Percentiles rank a stretch among this genome's conserved stretches.
Evolutionary conservation across 2,888 invertebrate genomes (phyloP).

Genomic region (Blera fallax): DNA sequence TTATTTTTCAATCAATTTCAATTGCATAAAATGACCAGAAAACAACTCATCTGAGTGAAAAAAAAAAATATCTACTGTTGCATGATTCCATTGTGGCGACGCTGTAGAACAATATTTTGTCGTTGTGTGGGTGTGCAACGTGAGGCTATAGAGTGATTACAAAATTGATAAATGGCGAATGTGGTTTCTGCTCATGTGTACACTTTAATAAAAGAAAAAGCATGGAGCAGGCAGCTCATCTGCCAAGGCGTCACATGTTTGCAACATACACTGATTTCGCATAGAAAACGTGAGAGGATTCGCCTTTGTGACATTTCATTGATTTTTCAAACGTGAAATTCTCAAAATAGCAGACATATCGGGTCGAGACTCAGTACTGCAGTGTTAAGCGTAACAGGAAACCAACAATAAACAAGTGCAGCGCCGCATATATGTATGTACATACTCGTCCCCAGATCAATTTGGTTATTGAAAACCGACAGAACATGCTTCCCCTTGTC

Average conservation of each 20-base stretch:
- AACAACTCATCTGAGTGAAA: background rate
- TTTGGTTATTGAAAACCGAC: background rate
- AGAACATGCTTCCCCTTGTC: background rate
- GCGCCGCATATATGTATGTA: too few species aligned
- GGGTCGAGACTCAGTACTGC: background rate
- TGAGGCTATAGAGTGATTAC: constrained; percentile 11
- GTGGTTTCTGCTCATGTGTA: background rate
- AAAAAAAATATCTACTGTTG: background rate
- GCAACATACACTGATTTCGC: constrained; percentile 12
- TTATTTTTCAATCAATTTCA: constrained; percentile 24
- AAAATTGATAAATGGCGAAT: background rate
- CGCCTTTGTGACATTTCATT: constrained; percentile 32
- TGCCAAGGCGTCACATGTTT: constrained; percentile 14
- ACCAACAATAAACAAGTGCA: constrained; percentile 44
- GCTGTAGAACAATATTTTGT: background rate
- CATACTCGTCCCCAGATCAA: background rate
- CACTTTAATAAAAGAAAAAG: background rate
- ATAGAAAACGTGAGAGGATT: constrained; percentile 36
- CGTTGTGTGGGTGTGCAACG: background rate
- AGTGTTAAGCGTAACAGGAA: constrained; percentile 34
- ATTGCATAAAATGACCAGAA: constrained; percentile 13
- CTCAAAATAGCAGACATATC: constrained; percentile 1
- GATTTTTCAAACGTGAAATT: constrained; percentile 37
- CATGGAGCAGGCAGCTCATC: background rate
- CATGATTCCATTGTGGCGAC: background rate